phyloP scores from a whole-genome alignment of 2,888 invertebrate genomes.

The Sisyra nigra region DNA sequence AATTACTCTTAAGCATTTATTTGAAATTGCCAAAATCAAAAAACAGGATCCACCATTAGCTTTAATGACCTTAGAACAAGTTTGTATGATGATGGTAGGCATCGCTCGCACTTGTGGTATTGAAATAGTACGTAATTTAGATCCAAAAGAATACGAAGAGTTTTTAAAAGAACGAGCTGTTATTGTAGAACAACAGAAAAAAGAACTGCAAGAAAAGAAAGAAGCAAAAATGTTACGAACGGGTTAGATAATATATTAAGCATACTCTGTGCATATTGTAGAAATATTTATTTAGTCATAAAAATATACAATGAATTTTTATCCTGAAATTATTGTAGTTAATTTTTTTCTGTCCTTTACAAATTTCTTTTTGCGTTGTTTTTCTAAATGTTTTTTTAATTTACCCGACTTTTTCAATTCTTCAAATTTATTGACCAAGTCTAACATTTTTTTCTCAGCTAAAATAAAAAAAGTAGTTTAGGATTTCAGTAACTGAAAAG shows the following conservation, averaged over 20 bases:
- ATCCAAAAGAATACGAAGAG: slow-evolving; percentile 61
- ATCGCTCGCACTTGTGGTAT: slow-evolving; percentile 72
- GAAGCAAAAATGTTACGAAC: slow-evolving; percentile 86
- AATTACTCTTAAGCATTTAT: slow-evolving; percentile 85
- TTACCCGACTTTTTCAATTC: slow-evolving; percentile 62
- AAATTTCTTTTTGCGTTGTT: slow-evolving; percentile 60
- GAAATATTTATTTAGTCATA: background rate
- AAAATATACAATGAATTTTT: background rate
- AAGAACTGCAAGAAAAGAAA: slow-evolving; percentile 61
- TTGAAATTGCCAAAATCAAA: slow-evolving; percentile 97
- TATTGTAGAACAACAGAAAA: slow-evolving; percentile 56
- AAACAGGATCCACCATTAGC: slow-evolving; percentile 63
- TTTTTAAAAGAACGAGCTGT: slow-evolving; percentile 63
- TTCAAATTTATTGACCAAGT: slow-evolving; percentile 64
- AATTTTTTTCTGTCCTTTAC: slow-evolving; percentile 18
- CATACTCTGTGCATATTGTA: no score
- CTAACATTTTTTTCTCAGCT: slow-evolving; percentile 64
- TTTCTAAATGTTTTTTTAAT: slow-evolving; percentile 64
- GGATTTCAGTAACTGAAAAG: slow-evolving; percentile 1
- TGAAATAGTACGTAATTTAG: slow-evolving; percentile 60
- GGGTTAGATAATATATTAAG: slow-evolving; percentile 26
- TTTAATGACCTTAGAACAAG: slow-evolving; percentile 43
- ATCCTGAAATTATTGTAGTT: background rate
- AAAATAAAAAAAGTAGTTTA: slow-evolving; percentile 22
- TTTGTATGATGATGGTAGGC: slow-evolving; percentile 66